Evolutionary conservation across 2,113 vertebrate species (phyloP).

Genomic region (Canis aureus): DNA sequence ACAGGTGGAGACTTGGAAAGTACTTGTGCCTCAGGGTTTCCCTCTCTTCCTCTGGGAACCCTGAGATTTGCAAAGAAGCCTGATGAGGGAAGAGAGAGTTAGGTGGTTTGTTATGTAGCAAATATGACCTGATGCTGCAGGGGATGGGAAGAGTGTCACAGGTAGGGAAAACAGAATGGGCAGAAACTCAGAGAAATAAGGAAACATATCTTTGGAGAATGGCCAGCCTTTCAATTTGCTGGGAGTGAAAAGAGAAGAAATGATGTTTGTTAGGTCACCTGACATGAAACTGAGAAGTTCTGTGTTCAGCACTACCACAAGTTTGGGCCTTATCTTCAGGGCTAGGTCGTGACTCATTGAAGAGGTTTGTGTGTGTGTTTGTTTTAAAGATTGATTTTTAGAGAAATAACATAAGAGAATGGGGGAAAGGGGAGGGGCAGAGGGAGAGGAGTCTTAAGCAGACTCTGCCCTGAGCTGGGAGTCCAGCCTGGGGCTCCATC

Average conservation of each 20-base stretch:
- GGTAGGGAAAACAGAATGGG: neutral
- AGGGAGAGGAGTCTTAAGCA: neutral
- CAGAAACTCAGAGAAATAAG: neutral
- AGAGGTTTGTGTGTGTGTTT: neutral
- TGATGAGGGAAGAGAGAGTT: too few relatives aligned
- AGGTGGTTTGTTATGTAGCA: neutral
- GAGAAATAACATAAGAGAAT: neutral
- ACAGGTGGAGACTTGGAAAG: neutral
- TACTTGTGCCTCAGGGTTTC: neutral
- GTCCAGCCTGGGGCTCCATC: neutral
- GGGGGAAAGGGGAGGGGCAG: too few relatives aligned
- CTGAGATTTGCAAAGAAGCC: neutral
- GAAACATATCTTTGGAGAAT: neutral
- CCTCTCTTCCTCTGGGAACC: neutral
- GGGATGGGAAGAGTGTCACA: neutral
- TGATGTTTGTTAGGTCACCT: neutral
- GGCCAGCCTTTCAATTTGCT: neutral
- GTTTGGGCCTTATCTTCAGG: neutral
- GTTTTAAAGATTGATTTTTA: neutral
- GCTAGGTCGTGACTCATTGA: neutral
- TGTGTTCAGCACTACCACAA: neutral
- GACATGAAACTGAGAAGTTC: neutral
- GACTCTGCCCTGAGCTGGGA: neutral
- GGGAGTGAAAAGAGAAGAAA: neutral
- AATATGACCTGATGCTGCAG: neutral